Evolutionary conservation across 1,140 invertebrate genomes (phyloP).

Genomic region (Euwallacea similis): DNA sequence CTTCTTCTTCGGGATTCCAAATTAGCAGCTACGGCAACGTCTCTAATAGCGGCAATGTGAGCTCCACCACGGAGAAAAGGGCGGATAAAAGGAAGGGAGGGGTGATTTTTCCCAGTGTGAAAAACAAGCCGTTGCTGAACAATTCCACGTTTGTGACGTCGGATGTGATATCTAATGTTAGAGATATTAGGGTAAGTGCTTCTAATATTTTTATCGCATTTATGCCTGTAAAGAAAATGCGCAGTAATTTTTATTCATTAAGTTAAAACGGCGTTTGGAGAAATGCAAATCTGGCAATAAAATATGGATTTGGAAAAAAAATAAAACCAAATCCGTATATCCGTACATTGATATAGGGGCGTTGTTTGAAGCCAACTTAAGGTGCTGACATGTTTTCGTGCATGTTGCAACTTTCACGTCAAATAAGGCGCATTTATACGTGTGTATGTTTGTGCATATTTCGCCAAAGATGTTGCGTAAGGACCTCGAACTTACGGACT

Average conservation of each 20-base stretch:
- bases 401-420: slow-evolving; percentile 3
- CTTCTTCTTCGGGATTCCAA: slow-evolving; percentile 42
- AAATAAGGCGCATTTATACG: background rate
- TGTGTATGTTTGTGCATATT: background rate
- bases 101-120: slow-evolving; percentile 87
- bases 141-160: slow-evolving; percentile 78
- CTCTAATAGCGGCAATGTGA: slow-evolving; percentile 49
- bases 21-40: slow-evolving; percentile 23
- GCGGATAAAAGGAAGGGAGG: slow-evolving; percentile 67
- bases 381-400: background rate
- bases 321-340: too few species aligned
- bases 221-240: too few species aligned
- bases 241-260: too few species aligned
- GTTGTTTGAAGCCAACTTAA: too few species aligned
- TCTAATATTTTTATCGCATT: too few species aligned
- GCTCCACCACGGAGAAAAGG: slow-evolving; percentile 54
- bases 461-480: background rate
- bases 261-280: too few species aligned
- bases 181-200: slow-evolving; percentile 77
- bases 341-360: too few species aligned
- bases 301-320: too few species aligned
- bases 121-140: slow-evolving; percentile 81
- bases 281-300: too few species aligned
- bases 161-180: slow-evolving; percentile 70
- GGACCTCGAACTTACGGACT: background rate